Percentiles rank a stretch among this genome's conserved stretches.
Conservation (phyloP, 2,797 vertebrate species). For the Carduelis carduelis region DNA sequence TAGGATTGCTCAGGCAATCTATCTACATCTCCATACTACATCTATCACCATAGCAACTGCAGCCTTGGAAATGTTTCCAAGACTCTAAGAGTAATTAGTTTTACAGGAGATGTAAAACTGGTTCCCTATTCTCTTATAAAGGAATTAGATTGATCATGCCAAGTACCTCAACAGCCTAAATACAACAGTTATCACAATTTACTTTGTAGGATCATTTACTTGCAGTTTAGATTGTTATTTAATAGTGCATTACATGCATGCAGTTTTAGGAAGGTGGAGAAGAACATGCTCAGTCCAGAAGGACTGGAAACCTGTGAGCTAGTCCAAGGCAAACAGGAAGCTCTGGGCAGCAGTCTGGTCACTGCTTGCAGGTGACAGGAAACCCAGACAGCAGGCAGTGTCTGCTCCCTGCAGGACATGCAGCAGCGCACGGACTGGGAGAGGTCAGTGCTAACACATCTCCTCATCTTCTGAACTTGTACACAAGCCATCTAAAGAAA, state of each 20-base stretch:
- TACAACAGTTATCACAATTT: background rate
- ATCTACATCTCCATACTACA: background rate
- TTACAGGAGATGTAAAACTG: background rate
- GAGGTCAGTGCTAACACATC: background rate
- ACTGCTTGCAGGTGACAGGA: rapidly evolving
- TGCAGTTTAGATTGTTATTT: rapidly evolving
- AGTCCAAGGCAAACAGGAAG: background rate
- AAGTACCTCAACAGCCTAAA: background rate
- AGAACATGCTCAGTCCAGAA: background rate
- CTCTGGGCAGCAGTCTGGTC: background rate
- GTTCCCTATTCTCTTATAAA: background rate
- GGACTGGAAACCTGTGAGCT: background rate
- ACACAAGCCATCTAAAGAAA: background rate
- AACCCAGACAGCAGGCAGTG: background rate
- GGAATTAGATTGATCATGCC: background rate
- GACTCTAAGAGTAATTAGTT: slow-evolving; percentile 22
- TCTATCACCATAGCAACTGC: slow-evolving; percentile 53
- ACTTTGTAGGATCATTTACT: background rate
- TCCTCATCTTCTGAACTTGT: background rate
- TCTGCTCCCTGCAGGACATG: background rate
- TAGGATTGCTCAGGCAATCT: background rate
- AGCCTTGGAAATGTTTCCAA: slow-evolving; percentile 28
- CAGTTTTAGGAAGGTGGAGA: background rate
- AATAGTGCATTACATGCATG: rapidly evolving
- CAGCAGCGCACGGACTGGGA: rapidly evolving